Percentiles rank a stretch among this genome's conserved stretches.
phyloP scores from a whole-genome alignment of 2,113 vertebrate species.

The Oceanites oceanicus region DNA sequence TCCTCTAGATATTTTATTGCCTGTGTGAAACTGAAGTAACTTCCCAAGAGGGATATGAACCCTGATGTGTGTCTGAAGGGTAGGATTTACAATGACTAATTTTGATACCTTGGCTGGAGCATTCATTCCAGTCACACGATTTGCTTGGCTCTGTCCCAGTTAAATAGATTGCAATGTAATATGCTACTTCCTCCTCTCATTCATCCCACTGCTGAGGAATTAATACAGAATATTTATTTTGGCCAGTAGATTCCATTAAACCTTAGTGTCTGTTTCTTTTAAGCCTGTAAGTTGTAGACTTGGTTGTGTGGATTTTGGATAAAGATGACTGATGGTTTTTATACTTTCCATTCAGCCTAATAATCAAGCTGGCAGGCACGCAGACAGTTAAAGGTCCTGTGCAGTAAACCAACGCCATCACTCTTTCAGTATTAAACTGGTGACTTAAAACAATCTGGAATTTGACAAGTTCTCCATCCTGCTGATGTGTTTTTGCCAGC shows the following conservation, averaged over 20 bases:
- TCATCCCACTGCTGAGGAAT: constrained; percentile 30
- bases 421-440: background rate
- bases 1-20: constrained; percentile 8
- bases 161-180: constrained; percentile 27
- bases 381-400: background rate
- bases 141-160: constrained; percentile 39
- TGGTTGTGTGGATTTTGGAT: constrained; percentile 33
- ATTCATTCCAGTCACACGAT: background rate
- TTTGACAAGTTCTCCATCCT: background rate
- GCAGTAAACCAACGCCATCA: background rate
- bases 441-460: background rate
- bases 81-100: constrained; percentile 23
- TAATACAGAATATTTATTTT: constrained; percentile 53
- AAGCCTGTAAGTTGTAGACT: background rate
- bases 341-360: background rate
- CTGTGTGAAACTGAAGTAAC: background rate
- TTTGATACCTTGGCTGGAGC: constrained; percentile 42
- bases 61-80: constrained; percentile 1
- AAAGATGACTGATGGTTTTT: background rate
- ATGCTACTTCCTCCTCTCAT: constrained; percentile 41
- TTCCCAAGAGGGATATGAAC: background rate
- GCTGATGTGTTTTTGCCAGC: background rate
- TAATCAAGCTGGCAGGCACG: background rate
- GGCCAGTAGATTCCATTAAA: constrained; percentile 21
- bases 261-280: constrained; percentile 8